Percentiles rank a stretch among this genome's conserved stretches.
Conservation (phyloP, 2,888 invertebrate genomes). For the Argyra leucocephala region DNA sequence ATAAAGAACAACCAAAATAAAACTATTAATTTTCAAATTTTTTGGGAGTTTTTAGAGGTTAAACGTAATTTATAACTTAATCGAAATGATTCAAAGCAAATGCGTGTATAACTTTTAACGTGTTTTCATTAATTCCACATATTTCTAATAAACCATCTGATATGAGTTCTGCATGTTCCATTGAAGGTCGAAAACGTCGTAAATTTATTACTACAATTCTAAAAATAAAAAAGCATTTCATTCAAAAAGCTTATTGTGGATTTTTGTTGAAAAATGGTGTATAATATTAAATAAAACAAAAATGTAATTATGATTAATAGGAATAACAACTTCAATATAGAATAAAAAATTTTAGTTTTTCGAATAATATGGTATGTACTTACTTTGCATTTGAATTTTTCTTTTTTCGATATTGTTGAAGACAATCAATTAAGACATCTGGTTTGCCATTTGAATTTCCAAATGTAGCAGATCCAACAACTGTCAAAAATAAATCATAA, state of each 20-base stretch:
- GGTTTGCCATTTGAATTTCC: constrained; percentile 33
- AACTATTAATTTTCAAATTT: constrained; percentile 11
- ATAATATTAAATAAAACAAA: too few species aligned
- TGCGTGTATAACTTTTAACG: constrained; percentile 45
- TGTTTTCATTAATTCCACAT: constrained; percentile 46
- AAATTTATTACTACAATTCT: constrained; percentile 37
- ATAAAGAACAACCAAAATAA: too few species aligned
- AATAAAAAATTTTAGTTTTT: too few species aligned
- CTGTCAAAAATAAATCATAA: constrained; percentile 37
- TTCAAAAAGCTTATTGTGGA: too few species aligned
- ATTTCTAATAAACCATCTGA: constrained; percentile 42
- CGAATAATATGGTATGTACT: constrained; percentile 18
- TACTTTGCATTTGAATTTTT: constrained; percentile 36
- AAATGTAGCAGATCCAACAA: constrained; percentile 37
- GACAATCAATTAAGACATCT: constrained; percentile 24
- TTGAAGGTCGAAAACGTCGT: constrained; percentile 27
- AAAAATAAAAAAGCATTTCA: constrained; percentile 14
- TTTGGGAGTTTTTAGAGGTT: neutral
- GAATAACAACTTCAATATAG: too few species aligned
- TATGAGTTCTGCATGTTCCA: constrained; percentile 18
- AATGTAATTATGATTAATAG: too few species aligned
- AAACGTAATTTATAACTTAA: constrained; percentile 20
- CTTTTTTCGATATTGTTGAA: constrained; percentile 33
- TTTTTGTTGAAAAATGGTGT: too few species aligned
- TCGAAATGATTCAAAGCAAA: constrained; percentile 38